Conservation (phyloP, 2,113 vertebrate species). For the Sinocyclocheilus anshuiensis region DNA sequence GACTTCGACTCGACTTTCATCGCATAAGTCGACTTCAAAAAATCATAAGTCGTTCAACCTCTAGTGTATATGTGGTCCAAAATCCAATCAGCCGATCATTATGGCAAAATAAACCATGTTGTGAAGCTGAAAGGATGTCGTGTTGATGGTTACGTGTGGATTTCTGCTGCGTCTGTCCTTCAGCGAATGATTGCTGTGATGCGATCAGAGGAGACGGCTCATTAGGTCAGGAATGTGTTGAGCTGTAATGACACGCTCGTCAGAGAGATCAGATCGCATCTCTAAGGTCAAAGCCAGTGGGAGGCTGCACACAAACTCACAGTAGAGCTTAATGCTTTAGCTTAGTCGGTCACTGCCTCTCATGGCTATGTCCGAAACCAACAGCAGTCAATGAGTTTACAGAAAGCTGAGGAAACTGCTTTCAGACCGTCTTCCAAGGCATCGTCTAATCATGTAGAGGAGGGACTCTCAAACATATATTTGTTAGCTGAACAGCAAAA, state of each 20-base stretch:
- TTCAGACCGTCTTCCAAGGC: background rate
- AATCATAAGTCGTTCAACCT: no score
- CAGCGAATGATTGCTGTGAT: conserved; percentile 2
- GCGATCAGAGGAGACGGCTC: conserved; percentile 33
- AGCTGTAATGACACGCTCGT: conserved; percentile 46
- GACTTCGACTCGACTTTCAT: no score
- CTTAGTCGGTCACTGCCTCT: background rate
- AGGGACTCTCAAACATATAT: background rate
- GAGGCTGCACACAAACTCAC: background rate
- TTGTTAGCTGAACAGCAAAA: background rate
- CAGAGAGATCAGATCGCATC: conserved; percentile 38
- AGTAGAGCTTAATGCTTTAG: background rate
- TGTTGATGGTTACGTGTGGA: background rate
- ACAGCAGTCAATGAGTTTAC: background rate
- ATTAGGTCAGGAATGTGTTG: conserved; percentile 38
- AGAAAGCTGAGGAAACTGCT: background rate
- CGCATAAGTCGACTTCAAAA: no score
- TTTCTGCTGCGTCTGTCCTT: background rate
- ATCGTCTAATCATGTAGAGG: background rate
- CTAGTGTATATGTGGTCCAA: background rate
- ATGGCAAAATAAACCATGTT: background rate
- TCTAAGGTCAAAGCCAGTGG: conserved; percentile 53
- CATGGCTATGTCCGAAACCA: background rate
- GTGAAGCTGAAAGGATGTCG: background rate
- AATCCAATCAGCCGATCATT: background rate